Conservation (phyloP, 1,140 invertebrate species). For the Nixonia krombeini region DNA sequence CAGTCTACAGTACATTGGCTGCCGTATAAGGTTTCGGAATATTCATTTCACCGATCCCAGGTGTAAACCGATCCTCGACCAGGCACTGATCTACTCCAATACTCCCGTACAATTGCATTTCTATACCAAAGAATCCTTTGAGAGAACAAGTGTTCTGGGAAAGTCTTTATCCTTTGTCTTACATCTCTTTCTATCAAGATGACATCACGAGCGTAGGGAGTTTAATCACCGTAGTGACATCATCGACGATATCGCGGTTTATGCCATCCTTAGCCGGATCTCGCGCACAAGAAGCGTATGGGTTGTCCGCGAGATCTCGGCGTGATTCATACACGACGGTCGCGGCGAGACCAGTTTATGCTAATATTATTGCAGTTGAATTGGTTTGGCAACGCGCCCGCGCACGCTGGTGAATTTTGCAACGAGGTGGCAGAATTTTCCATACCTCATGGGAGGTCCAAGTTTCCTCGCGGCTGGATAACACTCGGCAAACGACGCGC, state of each 20-base stretch:
- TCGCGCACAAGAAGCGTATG: conserved; percentile 24
- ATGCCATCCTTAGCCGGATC: conserved; percentile 20
- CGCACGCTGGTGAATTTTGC: conserved; percentile 57
- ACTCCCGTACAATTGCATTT: no score
- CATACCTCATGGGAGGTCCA: conserved; percentile 15
- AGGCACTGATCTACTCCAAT: no score
- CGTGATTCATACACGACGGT: conserved; percentile 55
- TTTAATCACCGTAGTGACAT: conserved; percentile 19
- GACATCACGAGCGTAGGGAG: no score
- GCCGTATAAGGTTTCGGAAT: not conserved
- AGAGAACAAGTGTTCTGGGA: no score
- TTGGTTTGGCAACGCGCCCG: conserved; percentile 62
- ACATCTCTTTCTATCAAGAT: no score
- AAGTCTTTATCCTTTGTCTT: no score
- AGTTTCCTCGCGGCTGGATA: not conserved
- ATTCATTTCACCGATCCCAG: not conserved
- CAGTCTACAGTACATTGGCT: not conserved
- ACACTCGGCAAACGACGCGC: conserved; percentile 4
- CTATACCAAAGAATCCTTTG: no score
- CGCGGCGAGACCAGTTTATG: conserved; percentile 61
- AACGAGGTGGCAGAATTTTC: conserved; percentile 35
- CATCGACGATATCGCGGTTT: conserved; percentile 15
- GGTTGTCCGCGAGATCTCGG: conserved; percentile 17
- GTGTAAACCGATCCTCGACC: not conserved
- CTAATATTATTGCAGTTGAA: conserved; percentile 66